Evolutionary conservation across 92 coral and sea anemone species (phyloP).

Genomic region (Desmophyllum pertusum): DNA sequence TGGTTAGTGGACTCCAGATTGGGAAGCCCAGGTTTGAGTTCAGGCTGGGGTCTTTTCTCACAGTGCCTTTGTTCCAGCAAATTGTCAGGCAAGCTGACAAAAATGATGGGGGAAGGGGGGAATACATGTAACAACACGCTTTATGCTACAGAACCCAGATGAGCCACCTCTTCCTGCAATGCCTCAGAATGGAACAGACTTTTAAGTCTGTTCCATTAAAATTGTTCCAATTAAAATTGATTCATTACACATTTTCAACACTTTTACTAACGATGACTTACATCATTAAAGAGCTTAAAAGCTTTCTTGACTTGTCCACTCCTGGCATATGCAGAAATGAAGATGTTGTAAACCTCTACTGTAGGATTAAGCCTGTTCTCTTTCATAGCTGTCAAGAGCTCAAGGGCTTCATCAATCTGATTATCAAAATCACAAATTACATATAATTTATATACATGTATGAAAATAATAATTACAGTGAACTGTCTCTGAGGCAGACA

Average conservation of each 20-base stretch:
- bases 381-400: slow-evolving; percentile 66
- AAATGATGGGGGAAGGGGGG: background rate
- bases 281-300: slow-evolving; percentile 79
- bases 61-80: no score
- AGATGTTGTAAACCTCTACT: slow-evolving; percentile 72
- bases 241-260: background rate
- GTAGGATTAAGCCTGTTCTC: slow-evolving; percentile 59
- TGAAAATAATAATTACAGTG: no score
- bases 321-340: slow-evolving; percentile 72
- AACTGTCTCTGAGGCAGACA: no score
- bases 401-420: slow-evolving; percentile 74
- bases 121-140: background rate
- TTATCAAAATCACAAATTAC: background rate
- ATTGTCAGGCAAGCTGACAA: no score
- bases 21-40: no score
- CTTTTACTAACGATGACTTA: slow-evolving; percentile 29
- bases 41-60: no score
- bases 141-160: background rate
- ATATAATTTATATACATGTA: no score
- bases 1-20: no score
- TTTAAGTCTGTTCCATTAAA: background rate
- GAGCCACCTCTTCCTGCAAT: no score
- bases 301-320: slow-evolving; percentile 65
- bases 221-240: no score
- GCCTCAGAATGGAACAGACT: no score